These are phyloP conservation scores for Colistium nudipinnis DNA, from an alignment of 2,113 vertebrate genomes.

Conservation along the genomic window DNA sequence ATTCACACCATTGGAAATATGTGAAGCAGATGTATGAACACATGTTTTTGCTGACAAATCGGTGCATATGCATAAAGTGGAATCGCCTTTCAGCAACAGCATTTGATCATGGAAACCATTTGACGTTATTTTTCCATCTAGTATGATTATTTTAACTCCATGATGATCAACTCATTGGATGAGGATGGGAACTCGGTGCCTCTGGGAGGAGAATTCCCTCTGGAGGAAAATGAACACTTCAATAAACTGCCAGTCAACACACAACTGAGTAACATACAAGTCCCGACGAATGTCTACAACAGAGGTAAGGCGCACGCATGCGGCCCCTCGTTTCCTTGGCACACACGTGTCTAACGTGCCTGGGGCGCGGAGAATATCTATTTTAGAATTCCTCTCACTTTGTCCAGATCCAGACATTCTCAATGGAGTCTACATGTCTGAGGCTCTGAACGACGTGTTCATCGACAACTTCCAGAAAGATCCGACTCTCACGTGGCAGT, in stretches of 20 bases:
- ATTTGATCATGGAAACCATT: neutral
- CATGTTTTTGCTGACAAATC: too few relatives aligned
- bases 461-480: constrained; percentile 93
- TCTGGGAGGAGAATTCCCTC: constrained; percentile 89
- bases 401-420: constrained; percentile 89
- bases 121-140: constrained; percentile 46
- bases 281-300: constrained; percentile 97
- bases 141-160: constrained; percentile 95
- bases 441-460: constrained; percentile 92
- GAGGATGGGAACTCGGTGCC: constrained; percentile 85
- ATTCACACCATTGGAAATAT: too few relatives aligned
- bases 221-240: constrained; percentile 93
- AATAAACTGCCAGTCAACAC: constrained; percentile 90
- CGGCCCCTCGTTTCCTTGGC: neutral
- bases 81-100: too few relatives aligned
- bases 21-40: too few relatives aligned
- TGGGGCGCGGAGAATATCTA: neutral
- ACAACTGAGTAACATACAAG: constrained; percentile 90
- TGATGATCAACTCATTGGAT: constrained; percentile 89
- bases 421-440: constrained; percentile 95
- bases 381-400: neutral
- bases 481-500: constrained; percentile 95
- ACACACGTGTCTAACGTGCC: neutral
- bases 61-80: too few relatives aligned
- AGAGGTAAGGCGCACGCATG: constrained; percentile 83